phyloP scores from a whole-genome alignment of 2,888 invertebrate species.

The Pristionchus japonicus region DNA sequence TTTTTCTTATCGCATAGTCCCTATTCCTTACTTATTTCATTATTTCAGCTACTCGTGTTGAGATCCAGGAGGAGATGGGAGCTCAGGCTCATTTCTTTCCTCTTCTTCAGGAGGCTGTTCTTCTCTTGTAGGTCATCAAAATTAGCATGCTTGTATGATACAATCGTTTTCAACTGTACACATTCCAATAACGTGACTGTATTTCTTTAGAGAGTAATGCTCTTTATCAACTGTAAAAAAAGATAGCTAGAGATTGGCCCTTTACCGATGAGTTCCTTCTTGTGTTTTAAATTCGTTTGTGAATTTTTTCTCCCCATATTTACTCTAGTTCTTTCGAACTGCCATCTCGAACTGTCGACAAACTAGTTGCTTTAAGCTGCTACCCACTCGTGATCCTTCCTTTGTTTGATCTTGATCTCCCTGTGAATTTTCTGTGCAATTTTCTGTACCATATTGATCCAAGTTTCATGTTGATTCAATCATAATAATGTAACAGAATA shows the following conservation, averaged over 20 bases:
- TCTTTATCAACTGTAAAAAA: constrained; percentile 14
- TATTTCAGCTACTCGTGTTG: neutral
- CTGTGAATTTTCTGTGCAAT: neutral
- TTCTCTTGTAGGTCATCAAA: neutral
- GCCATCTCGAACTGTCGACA: constrained; percentile 11
- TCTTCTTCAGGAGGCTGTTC: neutral
- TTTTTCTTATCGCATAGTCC: neutral
- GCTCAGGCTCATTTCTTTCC: constrained; percentile 3
- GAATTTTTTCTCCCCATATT: neutral
- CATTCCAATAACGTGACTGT: neutral
- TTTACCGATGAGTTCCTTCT: neutral
- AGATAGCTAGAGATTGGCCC: neutral
- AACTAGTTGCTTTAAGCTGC: constrained; percentile 10
- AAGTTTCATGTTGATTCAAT: neutral
- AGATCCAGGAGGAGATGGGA: constrained; percentile 14
- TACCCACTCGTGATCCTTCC: neutral
- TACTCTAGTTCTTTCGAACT: constrained; percentile 9
- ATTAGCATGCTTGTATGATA: constrained; percentile 36
- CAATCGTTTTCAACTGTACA: constrained; percentile 26
- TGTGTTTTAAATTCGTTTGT: constrained; percentile 9
- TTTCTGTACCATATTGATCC: neutral
- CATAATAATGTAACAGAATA: neutral
- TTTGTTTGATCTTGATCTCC: constrained; percentile 1
- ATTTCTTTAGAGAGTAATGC: neutral
- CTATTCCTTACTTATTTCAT: neutral